Base-by-base conservation (phyloP, 2,113 vertebrate genomes). In the Coryphaenoides rupestris region DNA sequence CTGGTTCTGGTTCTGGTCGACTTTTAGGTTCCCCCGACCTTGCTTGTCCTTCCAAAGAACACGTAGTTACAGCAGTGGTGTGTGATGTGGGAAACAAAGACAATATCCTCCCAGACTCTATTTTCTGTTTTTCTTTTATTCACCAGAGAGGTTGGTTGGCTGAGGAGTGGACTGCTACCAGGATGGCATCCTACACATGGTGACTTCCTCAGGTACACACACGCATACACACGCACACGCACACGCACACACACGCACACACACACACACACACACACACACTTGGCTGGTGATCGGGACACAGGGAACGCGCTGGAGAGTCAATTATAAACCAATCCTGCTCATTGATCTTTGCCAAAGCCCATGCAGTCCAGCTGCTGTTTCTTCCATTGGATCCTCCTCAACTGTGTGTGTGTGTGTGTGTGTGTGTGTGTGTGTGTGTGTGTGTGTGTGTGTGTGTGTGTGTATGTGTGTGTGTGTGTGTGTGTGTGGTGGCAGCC, bases 161-260 rank as follows among this genome's bases (percentile, higher is more conserved):
- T 19, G 49, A 9, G 22, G 14, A 2, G 13, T 45, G 16, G 2
- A 15, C 47, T n/a, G 3, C 62, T 14, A 21, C 4, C 9, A 83
- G 56, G 63, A 85, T 82, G 78, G 23, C 50, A 15, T 65, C 45
- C 58, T 60, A 56, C 72, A 66, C 60, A 79, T 68, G 79, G 66
- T 84, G 86, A 78, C 77, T 72, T 77, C 49, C 52, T 9, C 72
- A 77, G 80, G 82, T 83, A 70, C 6, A 13, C 54, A 55, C 21
- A 23, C 21, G 19, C 15, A 54, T 3, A 54, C 52, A 54, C 52
- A 54, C 52, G 19, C 52, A 54, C 49, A 17, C 15, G 13, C 49
- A 52, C n/a, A 17, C 15, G 5, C 15, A 19, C 49, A 52, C n/a
- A 19, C 49, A 16, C n/a, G 17, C 49, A 54, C 52, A 19, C 52